These are phyloP conservation scores for Drosophila recens DNA, from an alignment of 2,888 invertebrate species.

Conservation along the genomic window DNA sequence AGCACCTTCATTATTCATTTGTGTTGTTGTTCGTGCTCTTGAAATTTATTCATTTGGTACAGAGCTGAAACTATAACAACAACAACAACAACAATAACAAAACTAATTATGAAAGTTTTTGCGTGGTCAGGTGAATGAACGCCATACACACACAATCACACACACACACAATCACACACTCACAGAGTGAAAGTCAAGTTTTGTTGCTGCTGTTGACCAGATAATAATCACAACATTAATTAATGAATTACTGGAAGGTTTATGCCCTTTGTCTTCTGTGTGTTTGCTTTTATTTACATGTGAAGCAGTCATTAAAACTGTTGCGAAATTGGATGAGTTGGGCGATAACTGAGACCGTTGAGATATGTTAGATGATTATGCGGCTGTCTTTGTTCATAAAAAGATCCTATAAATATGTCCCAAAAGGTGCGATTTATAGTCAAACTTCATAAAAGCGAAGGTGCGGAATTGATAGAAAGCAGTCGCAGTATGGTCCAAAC, in stretches of 20 bases:
- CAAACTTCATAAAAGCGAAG: conserved; percentile 51
- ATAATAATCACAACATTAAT: conserved; percentile 72
- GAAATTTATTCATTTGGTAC: conserved; percentile 48
- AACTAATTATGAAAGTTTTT: conserved; percentile 74
- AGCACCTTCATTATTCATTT: conserved; percentile 47
- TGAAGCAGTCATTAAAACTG: conserved; percentile 52
- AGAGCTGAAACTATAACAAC: conserved; percentile 25
- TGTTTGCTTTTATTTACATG: conserved; percentile 56
- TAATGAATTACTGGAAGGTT: conserved; percentile 63
- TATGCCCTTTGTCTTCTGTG: conserved; percentile 43
- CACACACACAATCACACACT: not conserved
- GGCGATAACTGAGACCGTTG: not conserved
- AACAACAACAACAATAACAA: conserved; percentile 26
- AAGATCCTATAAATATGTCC: conserved; percentile 56
- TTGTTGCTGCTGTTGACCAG: conserved; percentile 35
- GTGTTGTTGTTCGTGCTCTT: conserved; percentile 54
- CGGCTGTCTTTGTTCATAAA: conserved; percentile 12
- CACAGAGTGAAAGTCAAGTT: conserved; percentile 17
- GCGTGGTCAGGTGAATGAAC: conserved; percentile 50
- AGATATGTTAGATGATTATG: conserved; percentile 5
- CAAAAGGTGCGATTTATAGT: conserved; percentile 50
- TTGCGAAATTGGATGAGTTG: conserved; percentile 12
- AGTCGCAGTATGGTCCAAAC: not conserved
- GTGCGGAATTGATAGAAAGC: conserved; percentile 7
- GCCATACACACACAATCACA: conserved; percentile 11